phyloP scores from a whole-genome alignment of 2,113 vertebrate species.

The Damaliscus lunatus region DNA sequence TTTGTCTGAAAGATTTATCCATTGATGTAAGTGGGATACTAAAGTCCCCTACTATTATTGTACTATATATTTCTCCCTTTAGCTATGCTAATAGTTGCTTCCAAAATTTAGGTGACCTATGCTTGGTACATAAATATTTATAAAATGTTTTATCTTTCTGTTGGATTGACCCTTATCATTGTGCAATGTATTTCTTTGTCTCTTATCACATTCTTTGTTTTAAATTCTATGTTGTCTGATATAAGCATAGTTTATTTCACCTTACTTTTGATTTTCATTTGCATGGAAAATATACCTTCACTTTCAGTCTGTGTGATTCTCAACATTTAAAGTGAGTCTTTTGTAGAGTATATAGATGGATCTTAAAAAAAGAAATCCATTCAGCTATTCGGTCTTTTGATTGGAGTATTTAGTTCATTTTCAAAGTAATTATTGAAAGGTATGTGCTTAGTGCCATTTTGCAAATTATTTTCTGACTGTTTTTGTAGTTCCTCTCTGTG shows the following conservation, averaged over 20 bases:
- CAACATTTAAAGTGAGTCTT: background rate
- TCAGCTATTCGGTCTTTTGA: background rate
- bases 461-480: background rate
- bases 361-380: background rate
- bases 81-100: background rate
- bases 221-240: background rate
- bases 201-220: background rate
- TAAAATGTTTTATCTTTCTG: background rate
- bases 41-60: background rate
- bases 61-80: background rate
- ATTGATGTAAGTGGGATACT: background rate
- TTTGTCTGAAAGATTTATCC: background rate
- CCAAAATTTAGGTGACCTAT: background rate
- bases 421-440: background rate
- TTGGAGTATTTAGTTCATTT: background rate
- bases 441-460: background rate
- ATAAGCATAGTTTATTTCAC: background rate
- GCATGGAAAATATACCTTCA: background rate
- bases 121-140: background rate
- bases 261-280: background rate
- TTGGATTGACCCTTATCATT: background rate
- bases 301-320: background rate
- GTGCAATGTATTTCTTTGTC: background rate
- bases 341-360: background rate
- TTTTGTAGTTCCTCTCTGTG: background rate